Evolutionary conservation across 1,140 invertebrate species (phyloP).

Genomic region (Heliothis virescens): DNA sequence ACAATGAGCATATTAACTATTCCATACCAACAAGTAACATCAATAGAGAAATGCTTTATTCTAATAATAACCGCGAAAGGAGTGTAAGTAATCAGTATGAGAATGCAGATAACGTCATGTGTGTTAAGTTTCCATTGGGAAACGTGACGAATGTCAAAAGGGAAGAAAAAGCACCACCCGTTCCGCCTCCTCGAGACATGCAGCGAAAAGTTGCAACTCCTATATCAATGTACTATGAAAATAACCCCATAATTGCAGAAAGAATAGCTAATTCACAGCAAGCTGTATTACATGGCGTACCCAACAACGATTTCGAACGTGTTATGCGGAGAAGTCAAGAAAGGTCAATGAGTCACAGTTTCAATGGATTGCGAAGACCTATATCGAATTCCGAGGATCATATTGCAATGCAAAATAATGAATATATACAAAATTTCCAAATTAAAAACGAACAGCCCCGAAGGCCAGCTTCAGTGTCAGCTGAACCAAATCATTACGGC

Average conservation of each 20-base stretch:
- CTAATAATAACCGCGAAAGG: constrained; percentile 75
- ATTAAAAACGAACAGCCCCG: constrained; percentile 78
- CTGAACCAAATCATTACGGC: constrained; percentile 84
- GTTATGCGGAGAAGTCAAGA: constrained; percentile 83
- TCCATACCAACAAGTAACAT: constrained; percentile 78
- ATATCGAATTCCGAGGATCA: constrained; percentile 87
- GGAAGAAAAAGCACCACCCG: constrained; percentile 86
- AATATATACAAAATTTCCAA: constrained; percentile 71
- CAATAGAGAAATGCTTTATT: constrained; percentile 70
- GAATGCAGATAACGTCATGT: constrained; percentile 80
- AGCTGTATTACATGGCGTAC: constrained; percentile 73
- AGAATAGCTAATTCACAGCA: constrained; percentile 64
- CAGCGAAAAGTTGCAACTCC: constrained; percentile 86
- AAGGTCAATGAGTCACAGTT: constrained; percentile 67
- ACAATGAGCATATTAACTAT: constrained; percentile 85
- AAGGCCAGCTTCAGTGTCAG: constrained; percentile 87
- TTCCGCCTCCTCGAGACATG: constrained; percentile 91
- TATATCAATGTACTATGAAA: constrained; percentile 85
- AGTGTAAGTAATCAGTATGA: constrained; percentile 74
- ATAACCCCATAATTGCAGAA: constrained; percentile 69
- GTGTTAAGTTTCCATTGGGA: constrained; percentile 84
- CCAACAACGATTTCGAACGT: constrained; percentile 83
- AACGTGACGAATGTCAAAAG: constrained; percentile 79
- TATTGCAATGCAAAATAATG: constrained; percentile 84
- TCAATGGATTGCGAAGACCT: constrained; percentile 78